Conservation (phyloP, 2,113 vertebrate species). For the rat (Rattus norvegicus) region DNA sequence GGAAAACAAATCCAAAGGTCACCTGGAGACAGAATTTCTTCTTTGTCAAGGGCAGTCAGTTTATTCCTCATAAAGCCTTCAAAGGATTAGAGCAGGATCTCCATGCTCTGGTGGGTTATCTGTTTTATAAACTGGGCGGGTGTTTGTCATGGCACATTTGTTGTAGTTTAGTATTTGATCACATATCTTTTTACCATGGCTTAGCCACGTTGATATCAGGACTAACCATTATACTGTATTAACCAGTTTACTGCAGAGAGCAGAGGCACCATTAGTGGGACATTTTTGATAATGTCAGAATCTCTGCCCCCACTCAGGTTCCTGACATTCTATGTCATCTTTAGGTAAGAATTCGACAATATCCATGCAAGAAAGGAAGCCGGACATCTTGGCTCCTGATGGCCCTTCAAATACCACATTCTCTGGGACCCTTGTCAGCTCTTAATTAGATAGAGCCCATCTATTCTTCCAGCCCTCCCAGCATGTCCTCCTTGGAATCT, state of each 20-base stretch:
- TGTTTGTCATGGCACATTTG: neutral
- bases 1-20: neutral
- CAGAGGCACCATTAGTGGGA: neutral
- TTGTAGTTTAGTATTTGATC: too few relatives aligned
- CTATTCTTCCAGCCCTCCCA: neutral
- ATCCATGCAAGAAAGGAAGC: accelerated
- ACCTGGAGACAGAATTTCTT: neutral
- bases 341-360: neutral
- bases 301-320: neutral
- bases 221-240: neutral
- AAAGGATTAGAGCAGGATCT: neutral
- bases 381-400: too few relatives aligned
- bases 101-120: accelerated
- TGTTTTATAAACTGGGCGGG: neutral
- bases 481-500: neutral
- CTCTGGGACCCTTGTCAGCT: neutral
- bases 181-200: accelerated
- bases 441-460: too few relatives aligned
- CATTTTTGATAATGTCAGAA: neutral
- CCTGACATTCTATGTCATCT: neutral
- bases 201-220: neutral
- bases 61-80: neutral
- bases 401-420: neutral
- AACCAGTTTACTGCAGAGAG: neutral
- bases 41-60: neutral